These are phyloP conservation scores for Triplophysa tibetana DNA, from an alignment of 2,113 vertebrate genomes.

Conservation along the genomic window DNA sequence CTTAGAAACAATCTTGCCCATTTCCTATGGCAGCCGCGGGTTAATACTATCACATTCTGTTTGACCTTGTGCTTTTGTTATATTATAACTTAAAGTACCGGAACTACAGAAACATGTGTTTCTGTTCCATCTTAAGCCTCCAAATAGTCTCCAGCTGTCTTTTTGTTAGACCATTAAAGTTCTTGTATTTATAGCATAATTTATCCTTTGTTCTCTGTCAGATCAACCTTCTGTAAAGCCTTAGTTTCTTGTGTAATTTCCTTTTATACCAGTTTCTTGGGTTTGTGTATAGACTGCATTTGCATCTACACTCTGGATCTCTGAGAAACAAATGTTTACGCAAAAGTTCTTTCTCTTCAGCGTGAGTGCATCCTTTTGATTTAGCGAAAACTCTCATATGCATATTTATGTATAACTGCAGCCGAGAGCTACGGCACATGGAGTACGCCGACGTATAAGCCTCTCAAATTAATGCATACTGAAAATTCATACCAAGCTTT, in stretches of 20 bases:
- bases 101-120: too few relatives aligned
- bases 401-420: conserved; percentile 40
- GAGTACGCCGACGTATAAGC: neutral
- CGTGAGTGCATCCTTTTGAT: conserved; percentile 38
- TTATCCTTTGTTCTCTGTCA: too few relatives aligned
- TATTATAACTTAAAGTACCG: too few relatives aligned
- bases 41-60: neutral
- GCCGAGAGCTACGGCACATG: neutral
- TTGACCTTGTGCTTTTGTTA: too few relatives aligned
- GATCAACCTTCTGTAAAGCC: too few relatives aligned
- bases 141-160: too few relatives aligned
- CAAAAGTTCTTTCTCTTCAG: conserved; percentile 3
- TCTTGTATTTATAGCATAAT: too few relatives aligned
- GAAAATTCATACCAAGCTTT: neutral
- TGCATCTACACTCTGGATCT: neutral
- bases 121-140: too few relatives aligned
- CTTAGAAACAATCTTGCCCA: neutral
- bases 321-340: conserved; percentile 4
- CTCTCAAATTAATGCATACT: conserved; percentile 32
- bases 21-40: neutral
- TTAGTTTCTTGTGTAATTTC: too few relatives aligned
- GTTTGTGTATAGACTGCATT: too few relatives aligned
- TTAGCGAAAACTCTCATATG: neutral
- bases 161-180: too few relatives aligned
- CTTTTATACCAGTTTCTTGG: too few relatives aligned